Evolutionary conservation across 37 sponge, comb jelly and placozoan species (phyloP).

Genomic region (Oscarella lobularis): DNA sequence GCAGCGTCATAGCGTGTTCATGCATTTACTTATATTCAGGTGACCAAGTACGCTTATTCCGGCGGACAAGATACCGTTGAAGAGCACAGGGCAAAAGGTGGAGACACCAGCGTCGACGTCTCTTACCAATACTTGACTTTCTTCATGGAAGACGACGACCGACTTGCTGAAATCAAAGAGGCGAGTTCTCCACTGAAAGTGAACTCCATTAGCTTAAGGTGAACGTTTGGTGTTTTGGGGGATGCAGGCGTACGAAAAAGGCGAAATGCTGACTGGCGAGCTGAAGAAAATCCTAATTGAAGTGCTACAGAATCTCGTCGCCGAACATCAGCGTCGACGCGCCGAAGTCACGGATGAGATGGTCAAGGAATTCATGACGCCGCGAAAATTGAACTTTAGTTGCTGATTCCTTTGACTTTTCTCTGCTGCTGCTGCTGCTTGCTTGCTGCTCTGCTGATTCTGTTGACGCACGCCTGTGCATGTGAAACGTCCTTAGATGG

Average conservation of each 20-base stretch:
- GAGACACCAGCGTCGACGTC: conserved; percentile 88
- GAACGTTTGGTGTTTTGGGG: too few species aligned
- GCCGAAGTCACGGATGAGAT: conserved; percentile 69
- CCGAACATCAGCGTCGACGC: conserved; percentile 58
- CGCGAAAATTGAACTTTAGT: conserved; percentile 63
- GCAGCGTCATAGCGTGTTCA: not conserved
- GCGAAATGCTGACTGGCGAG: conserved; percentile 81
- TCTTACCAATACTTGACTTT: conserved; percentile 94
- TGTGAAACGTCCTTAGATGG: too few species aligned
- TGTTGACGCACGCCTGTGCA: too few species aligned
- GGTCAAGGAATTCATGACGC: conserved; percentile 77
- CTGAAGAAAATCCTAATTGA: conserved; percentile 86
- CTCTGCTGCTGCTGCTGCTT: too few species aligned
- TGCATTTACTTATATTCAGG: conserved; percentile 21
- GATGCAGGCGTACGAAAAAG: conserved; percentile 78
- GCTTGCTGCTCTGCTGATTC: too few species aligned
- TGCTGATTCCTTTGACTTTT: too few species aligned
- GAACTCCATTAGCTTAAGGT: not conserved
- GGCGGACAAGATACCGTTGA: conserved; percentile 91
- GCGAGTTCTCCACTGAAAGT: conserved; percentile 16
- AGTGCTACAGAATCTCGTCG: conserved; percentile 60
- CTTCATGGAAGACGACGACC: conserved; percentile 86
- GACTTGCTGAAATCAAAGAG: conserved; percentile 61
- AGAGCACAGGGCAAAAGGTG: conserved; percentile 85
- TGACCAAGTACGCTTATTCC: conserved; percentile 96